Percentiles rank a stretch among this genome's conserved stretches.
Evolutionary conservation across 37 sponge, comb jelly and placozoan genomes (phyloP).

Genomic region (Crambe crambe): DNA sequence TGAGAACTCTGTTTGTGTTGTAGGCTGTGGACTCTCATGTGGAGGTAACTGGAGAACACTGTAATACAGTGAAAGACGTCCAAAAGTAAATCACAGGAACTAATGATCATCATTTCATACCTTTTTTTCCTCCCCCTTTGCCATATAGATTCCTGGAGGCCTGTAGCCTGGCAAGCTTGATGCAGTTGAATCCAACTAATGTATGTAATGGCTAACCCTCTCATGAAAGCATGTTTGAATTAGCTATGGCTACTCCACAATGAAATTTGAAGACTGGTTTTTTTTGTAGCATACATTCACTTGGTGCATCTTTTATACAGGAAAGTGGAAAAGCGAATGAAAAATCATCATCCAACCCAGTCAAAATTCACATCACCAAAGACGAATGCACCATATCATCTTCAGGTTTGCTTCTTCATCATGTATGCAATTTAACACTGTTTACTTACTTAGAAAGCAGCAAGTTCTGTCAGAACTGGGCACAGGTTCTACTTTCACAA

Average conservation of each 20-base stretch:
- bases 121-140: not conserved
- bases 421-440: no score
- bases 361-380: conserved; percentile 20
- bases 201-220: not conserved
- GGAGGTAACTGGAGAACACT: conserved; percentile 38
- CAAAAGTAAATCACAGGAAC: conserved; percentile 30
- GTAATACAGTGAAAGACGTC: conserved; percentile 9
- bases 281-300: no score
- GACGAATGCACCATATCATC: conserved; percentile 15
- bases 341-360: not conserved
- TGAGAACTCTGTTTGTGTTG: no score
- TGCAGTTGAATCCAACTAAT: conserved; percentile 33
- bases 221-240: not conserved
- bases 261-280: no score
- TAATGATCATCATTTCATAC: not conserved
- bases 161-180: conserved; percentile 50
- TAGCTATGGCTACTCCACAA: no score
- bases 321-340: not conserved
- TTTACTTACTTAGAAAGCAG: not conserved
- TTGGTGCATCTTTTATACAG: no score
- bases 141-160: conserved; percentile 40
- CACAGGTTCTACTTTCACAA: conserved; percentile 57
- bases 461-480: conserved; percentile 61
- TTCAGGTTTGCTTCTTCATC: conserved; percentile 15
- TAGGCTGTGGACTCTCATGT: conserved; percentile 46